Percentiles rank a stretch among this genome's conserved stretches.
Evolutionary conservation across 2,797 vertebrate genomes (phyloP).

Genomic region (Trachurus trachurus): DNA sequence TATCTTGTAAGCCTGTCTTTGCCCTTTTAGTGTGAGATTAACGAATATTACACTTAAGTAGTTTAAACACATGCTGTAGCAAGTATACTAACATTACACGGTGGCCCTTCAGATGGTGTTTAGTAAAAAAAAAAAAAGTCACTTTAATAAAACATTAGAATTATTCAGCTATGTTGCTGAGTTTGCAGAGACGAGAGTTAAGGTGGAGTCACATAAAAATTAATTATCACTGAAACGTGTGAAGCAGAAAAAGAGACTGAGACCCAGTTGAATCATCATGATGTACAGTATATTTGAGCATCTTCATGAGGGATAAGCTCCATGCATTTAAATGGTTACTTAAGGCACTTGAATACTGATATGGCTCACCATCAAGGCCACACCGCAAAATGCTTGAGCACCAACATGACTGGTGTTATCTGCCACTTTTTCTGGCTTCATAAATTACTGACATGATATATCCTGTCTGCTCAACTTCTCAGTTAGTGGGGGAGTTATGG

Average conservation of each 20-base stretch:
- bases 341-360: constrained; percentile 76
- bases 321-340: constrained; percentile 86
- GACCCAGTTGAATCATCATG: constrained; percentile 43
- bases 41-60: constrained; percentile 10
- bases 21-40: neutral
- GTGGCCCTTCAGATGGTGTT: neutral
- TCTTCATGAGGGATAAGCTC: constrained; percentile 76
- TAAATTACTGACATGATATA: constrained; percentile 80
- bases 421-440: constrained; percentile 70
- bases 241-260: constrained; percentile 52
- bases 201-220: constrained; percentile 57
- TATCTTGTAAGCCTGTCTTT: neutral
- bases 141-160: constrained; percentile 43
- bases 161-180: constrained; percentile 41
- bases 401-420: constrained; percentile 70
- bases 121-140: constrained; percentile 40
- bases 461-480: constrained; percentile 73
- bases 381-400: constrained; percentile 62
- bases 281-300: constrained; percentile 60
- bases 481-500: constrained; percentile 74
- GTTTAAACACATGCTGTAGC: neutral
- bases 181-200: constrained; percentile 47
- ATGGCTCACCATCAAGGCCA: constrained; percentile 66
- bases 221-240: constrained; percentile 61
- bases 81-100: constrained; percentile 5